Evolutionary conservation across 1,140 invertebrate species (phyloP), one percentile per base, ranked within the genome.

Genomic region (Homarus americanus): DNA sequence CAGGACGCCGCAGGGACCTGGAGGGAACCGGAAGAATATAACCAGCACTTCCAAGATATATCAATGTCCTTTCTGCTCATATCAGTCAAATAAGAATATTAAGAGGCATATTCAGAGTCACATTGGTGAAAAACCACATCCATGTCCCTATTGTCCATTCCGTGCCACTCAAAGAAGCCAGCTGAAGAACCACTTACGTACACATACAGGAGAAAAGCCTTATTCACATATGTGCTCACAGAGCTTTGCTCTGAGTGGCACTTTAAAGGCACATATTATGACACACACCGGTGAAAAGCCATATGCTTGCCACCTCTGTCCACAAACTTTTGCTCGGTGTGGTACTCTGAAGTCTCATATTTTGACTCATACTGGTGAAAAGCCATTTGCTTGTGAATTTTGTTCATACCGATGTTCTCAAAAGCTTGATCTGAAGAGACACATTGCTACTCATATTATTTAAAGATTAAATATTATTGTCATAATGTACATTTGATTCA

Each of bases 31-130:
- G 63, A 3, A 32, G n/a, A 69, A 44, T 20, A 72, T 76, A 17
- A 76, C 75, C 41, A 41, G 73, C 28, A 78, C 32, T 24, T 72
- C 75, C 85, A 87, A 87, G 69, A 41, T 72, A 4, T 87, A 41
- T 72, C 32, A 36, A 28, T 87, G 85, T 24, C 85, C 83, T 58
- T 49, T 75, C 73, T 87, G 85, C 36, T 32, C 44, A 24, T 72
- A 79, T 73, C 85, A 87, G 32, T 72, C 85, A 38, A 41, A 58
- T n/a, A 87, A 87, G 38, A 41, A 69, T 69, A 69, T 69, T 28
- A 69, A 69, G 63, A 69, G 63, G n/a, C 63, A 69, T 32, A 69
- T 69, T 69, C 63, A n/a, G 28, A 69, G 63, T 69, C 63, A 69
- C 32, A 69, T 69, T 69, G 63, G 63, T 32, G 44, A 44, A 41